Percentiles rank a stretch among this genome's conserved stretches.
phyloP scores from a whole-genome alignment of 2,113 vertebrate species.

The Tinamus guttatus region DNA sequence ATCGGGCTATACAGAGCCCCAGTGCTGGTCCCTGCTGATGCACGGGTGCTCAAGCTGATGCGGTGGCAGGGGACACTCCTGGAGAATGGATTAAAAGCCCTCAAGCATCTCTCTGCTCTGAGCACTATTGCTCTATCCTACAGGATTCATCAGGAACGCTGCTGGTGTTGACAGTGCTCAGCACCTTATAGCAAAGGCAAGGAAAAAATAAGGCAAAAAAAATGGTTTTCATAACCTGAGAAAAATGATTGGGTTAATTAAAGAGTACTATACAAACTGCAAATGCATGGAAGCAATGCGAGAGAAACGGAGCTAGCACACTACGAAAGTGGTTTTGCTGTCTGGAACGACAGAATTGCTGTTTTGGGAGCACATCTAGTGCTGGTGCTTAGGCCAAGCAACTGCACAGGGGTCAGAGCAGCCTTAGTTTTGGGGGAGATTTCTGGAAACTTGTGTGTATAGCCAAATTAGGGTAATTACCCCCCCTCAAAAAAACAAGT shows the following conservation, averaged over 20 bases:
- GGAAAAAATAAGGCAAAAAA: neutral
- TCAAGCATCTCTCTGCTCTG: neutral
- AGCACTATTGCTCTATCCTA: neutral
- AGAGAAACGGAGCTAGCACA: neutral
- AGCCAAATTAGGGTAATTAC: neutral
- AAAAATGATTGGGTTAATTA: neutral
- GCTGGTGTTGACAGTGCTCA: neutral
- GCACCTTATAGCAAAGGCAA: accelerated
- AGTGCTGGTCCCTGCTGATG: accelerated
- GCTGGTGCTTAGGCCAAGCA: neutral
- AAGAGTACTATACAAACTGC: neutral
- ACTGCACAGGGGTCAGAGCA: accelerated
- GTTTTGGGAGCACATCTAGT: neutral
- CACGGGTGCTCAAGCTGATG: neutral
- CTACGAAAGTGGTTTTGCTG: accelerated
- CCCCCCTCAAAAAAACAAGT: neutral
- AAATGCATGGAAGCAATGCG: neutral
- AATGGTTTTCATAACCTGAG: neutral
- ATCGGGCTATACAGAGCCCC: accelerated
- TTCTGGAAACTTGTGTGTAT: accelerated
- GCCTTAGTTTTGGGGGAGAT: neutral
- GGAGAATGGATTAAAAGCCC: neutral
- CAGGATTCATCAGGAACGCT: neutral
- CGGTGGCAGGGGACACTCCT: neutral
- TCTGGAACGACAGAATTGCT: neutral